phyloP scores from a whole-genome alignment of 2,797 vertebrate species.

The Leucoraja ocellata region DNA sequence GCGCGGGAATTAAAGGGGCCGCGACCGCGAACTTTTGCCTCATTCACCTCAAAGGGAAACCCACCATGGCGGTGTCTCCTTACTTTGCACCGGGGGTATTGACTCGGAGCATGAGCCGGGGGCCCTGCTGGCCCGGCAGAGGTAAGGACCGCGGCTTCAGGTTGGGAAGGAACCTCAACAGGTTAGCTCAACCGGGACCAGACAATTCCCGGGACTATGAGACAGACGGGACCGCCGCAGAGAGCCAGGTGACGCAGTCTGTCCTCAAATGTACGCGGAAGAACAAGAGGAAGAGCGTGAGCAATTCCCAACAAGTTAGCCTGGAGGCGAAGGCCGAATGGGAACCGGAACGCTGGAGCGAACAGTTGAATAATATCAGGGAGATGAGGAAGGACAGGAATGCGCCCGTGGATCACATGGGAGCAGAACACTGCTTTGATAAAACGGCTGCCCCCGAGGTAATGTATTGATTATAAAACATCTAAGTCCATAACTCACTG shows the following conservation, averaged over 20 bases:
- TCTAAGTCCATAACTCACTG: no score
- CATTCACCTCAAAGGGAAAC: not conserved
- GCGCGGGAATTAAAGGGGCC: constrained; percentile 22
- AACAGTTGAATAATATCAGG: constrained; percentile 69
- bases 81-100: not conserved
- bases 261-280: not conserved
- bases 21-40: not conserved
- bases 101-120: not conserved
- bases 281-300: not conserved
- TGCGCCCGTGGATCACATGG: constrained; percentile 85
- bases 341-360: constrained; percentile 73
- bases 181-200: not conserved
- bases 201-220: constrained; percentile 32
- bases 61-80: not conserved
- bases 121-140: no score
- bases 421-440: constrained; percentile 75
- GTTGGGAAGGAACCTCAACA: not conserved
- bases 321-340: constrained; percentile 51
- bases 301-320: not conserved
- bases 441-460: constrained; percentile 62
- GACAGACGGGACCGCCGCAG: constrained; percentile 39
- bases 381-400: constrained; percentile 76
- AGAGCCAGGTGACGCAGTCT: no score
- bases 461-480: constrained; percentile 15
- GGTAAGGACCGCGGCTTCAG: not conserved